These are phyloP conservation scores for Lepas anatifera DNA, from an alignment of 2,888 invertebrate species.

Conservation along the genomic window DNA sequence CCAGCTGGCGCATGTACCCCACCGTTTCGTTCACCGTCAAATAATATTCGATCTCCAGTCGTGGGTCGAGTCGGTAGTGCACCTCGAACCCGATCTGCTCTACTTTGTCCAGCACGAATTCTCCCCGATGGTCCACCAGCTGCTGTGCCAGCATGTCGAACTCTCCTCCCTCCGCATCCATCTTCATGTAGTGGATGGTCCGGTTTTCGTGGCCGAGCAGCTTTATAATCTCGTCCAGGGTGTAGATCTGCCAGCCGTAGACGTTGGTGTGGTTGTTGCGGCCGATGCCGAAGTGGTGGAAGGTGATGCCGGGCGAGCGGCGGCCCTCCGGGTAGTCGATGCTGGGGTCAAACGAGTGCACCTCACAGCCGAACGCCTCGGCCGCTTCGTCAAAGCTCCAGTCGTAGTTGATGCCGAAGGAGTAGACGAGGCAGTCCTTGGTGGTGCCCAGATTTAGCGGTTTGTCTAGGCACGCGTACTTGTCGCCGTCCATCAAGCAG, in stretches of 20 bases:
- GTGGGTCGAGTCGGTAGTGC: background rate
- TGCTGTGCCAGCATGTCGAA: slow-evolving; percentile 27
- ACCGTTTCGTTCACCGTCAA: background rate
- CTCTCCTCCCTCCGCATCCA: slow-evolving; percentile 34
- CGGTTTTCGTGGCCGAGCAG: slow-evolving; percentile 31
- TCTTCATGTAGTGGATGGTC: slow-evolving; percentile 33
- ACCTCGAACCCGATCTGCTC: slow-evolving; percentile 4
- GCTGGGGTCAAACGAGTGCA: slow-evolving; percentile 32
- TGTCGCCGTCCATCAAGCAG: slow-evolving; percentile 14
- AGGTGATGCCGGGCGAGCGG: slow-evolving; percentile 28
- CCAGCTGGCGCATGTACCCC: background rate
- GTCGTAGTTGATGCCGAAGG: slow-evolving; percentile 23
- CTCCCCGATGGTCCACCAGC: background rate
- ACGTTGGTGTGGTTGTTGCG: slow-evolving; percentile 2
- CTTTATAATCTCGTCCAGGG: slow-evolving; percentile 29
- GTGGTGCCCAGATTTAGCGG: background rate
- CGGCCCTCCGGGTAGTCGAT: slow-evolving; percentile 16
- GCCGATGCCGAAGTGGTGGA: slow-evolving; percentile 24
- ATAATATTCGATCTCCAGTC: background rate
- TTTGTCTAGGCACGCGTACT: slow-evolving; percentile 16
- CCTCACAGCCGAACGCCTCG: slow-evolving; percentile 28
- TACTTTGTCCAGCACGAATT: background rate
- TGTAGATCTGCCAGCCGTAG: slow-evolving; percentile 30
- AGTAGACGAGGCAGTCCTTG: slow-evolving; percentile 18
- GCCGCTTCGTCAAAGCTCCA: slow-evolving; percentile 25